Evolutionary conservation across 2,113 vertebrate genomes (phyloP), one percentile per base, ranked within the genome.

Genomic region (Rousettus leschenaultii): DNA sequence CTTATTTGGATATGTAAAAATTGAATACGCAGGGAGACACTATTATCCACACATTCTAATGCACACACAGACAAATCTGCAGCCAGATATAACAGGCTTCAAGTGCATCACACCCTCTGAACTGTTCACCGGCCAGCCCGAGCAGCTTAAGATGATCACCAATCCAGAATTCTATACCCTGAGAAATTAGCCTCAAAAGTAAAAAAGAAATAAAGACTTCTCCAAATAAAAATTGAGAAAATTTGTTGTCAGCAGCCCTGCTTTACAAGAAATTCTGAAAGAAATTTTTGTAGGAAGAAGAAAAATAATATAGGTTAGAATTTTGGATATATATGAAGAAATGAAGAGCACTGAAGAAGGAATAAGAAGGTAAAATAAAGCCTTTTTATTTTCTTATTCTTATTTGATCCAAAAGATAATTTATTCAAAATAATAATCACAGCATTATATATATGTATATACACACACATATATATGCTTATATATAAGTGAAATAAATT

Each of bases 31-130:
- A 66, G 15, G 35, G 11, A 57, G 33, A 40, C 33, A 89, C 3
- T 48, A 71, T 35, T 16, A 77, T 5, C 30, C 45, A 15, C 24
- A 45, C 18, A 48, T 82, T 63, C 48, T 38, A 78, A 84, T 6
- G 14, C 33, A 57, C 13, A 24, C 74, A 43, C 22, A 51, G 65
- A 85, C 74, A 53, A 70, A 48, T 7, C n/a, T 10, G 59, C 10
- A 53, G 89, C 30, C 74, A 57, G 45, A 33, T 1, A 1, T 0
- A 65, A 68, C 3, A 4, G 26, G 51, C 51, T 59, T 30, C 13
- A 2, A 11, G 45, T 2, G 7, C 30, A 16, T 48, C 33, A 1
- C 6, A 11, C 6, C 57, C n/a, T 13, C 4, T 18, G 48, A 0
- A 2, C 24, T 12, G 68, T 7, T 10, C 59, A 33, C 26, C 40